Evolutionary conservation across 2,797 vertebrate genomes (phyloP), one percentile per base, ranked within the genome.

Genomic region (Ceryle rudis): DNA sequence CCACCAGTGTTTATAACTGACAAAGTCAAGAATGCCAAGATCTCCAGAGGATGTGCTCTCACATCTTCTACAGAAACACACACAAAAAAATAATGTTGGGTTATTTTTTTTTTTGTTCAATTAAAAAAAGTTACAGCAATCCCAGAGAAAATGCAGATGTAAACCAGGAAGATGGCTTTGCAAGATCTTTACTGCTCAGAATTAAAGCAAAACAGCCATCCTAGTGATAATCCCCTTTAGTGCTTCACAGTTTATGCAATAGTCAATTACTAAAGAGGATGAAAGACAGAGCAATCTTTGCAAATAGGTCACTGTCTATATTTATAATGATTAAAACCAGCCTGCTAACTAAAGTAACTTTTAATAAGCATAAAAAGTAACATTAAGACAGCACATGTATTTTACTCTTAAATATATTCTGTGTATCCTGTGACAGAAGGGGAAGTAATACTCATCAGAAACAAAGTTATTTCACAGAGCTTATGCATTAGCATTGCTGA

Each of bases 251-350:
- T 97, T 97, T 96, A 97, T 97, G 97, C 97, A 97, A 97, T 91
- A 96, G 96, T 95, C 95, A 97, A 96, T 97, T 97, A 97, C 95
- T 96, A 96, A 97, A 98, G 97, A 97, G 96, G 97, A 97, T 97
- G 96, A 97, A 97, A 96, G 95, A 94, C 85, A 89, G 79, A 96
- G 80, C 96, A 85, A 89, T 95, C 96, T 97, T 97, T 92, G 84
- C 93, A 98, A 97, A 97, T 97, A 97, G 97, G 97, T 97, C 97
- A 97, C 89, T 66, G 96, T 66, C 93, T 96, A 94, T 97, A 95
- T 97, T 96, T 97, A 71, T 75, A 95, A 94, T 87, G 86, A 93
- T 77, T 95, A 96, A 94, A 97, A 88, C 57, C 70, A 89, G 54
- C 54, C 77, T 95, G 91, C 37, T 92, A 72, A 84, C 86, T 93